These are phyloP conservation scores for Myiozetetes cayanensis DNA, from an alignment of 2,113 vertebrate genomes.

Conservation along the genomic window DNA sequence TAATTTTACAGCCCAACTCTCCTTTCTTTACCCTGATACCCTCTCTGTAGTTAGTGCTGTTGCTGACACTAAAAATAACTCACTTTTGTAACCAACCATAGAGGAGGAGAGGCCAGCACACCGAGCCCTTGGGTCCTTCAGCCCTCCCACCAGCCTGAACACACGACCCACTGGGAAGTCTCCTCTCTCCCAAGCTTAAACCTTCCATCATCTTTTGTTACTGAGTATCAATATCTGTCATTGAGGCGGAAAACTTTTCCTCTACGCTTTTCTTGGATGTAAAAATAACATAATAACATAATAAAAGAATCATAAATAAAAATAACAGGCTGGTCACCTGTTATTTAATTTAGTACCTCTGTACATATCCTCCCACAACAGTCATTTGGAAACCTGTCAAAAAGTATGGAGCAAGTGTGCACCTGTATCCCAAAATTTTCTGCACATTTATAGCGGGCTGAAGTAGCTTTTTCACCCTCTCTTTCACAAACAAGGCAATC, in stretches of 20 bases:
- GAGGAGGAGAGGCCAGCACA: background rate
- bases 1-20: background rate
- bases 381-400: background rate
- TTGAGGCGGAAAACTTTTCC: background rate
- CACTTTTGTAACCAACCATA: background rate
- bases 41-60: background rate
- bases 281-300: background rate
- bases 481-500: background rate
- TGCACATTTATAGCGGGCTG: background rate
- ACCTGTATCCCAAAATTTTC: background rate
- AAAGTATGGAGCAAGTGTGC: background rate
- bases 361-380: background rate
- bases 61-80: background rate
- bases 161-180: fast-evolving
- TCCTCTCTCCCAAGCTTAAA: background rate
- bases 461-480: background rate
- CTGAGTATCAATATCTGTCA: fast-evolving
- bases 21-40: background rate
- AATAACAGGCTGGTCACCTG: background rate
- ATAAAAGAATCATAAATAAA: background rate
- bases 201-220: background rate
- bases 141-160: background rate
- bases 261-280: background rate
- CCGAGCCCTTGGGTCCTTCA: fast-evolving
- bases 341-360: background rate